Evolutionary conservation across 2,113 vertebrate genomes (phyloP).

Genomic region (Festucalex cinctus): DNA sequence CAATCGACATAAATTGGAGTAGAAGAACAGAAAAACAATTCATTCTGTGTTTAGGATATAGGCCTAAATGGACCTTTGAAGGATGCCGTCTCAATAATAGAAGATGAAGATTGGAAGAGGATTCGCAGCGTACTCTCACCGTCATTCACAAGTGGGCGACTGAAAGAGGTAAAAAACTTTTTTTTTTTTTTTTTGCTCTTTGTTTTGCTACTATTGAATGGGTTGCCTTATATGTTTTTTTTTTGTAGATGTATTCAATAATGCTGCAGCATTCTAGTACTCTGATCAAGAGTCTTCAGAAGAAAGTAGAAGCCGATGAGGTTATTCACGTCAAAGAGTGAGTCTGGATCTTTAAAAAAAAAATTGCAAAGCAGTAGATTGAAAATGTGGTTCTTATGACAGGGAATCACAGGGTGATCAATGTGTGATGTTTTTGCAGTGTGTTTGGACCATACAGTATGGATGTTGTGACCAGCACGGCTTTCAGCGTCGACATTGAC

Average conservation of each 20-base stretch:
- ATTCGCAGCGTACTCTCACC: constrained; percentile 77
- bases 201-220: neutral
- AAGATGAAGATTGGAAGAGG: constrained; percentile 80
- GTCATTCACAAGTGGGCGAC: constrained; percentile 80
- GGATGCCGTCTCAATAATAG: constrained; percentile 38
- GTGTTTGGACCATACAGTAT: constrained; percentile 83
- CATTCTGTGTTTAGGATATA: constrained; percentile 40
- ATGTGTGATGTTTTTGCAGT: constrained; percentile 16
- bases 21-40: neutral
- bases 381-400: neutral
- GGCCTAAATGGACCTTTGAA: constrained; percentile 55
- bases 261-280: constrained; percentile 72
- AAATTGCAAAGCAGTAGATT: neutral
- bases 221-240: constrained; percentile 12
- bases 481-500: constrained; percentile 82
- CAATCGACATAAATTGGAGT: too few species aligned
- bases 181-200: neutral
- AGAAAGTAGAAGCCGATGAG: constrained; percentile 42
- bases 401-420: neutral
- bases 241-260: constrained; percentile 79
- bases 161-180: constrained; percentile 75
- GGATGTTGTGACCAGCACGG: constrained; percentile 80
- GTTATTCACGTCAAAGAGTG: constrained; percentile 73
- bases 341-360: constrained; percentile 48
- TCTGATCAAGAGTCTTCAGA: constrained; percentile 65